phyloP scores from a whole-genome alignment of 64 coral and sea anemone species.

The Dendrophyllia cribrosa region DNA sequence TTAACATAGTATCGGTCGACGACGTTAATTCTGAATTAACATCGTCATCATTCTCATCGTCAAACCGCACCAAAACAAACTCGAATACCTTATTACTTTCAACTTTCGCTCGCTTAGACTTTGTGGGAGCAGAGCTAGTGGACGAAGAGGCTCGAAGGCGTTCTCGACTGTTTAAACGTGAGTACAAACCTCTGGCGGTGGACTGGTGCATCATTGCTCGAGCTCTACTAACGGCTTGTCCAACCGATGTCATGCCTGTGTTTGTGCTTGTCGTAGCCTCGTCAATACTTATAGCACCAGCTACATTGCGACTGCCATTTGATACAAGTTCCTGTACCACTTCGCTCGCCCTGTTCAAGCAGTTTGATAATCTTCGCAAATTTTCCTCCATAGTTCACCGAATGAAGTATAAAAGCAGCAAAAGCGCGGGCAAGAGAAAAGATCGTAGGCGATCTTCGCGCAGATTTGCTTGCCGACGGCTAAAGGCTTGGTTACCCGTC shows the following conservation, averaged over 20 bases:
- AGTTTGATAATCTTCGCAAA: background rate
- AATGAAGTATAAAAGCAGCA: background rate
- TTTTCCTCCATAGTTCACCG: background rate
- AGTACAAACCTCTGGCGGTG: conserved; percentile 36
- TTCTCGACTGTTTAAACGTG: conserved; percentile 36
- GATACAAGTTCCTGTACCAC: conserved; percentile 10
- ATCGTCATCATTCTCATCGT: conserved; percentile 10
- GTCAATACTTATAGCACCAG: background rate
- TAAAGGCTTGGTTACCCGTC: too few relatives aligned
- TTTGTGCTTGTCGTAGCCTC: background rate
- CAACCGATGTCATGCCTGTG: conserved; percentile 8
- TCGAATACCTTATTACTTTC: conserved; percentile 15
- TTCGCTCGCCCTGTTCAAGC: conserved; percentile 17
- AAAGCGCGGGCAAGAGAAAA: conserved; percentile 2
- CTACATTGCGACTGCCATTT: background rate
- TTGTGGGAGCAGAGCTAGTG: background rate
- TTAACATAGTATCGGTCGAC: conserved; percentile 13
- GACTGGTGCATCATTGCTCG: conserved; percentile 38
- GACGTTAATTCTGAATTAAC: background rate
- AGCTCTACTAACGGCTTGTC: conserved; percentile 48
- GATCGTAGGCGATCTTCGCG: too few relatives aligned
- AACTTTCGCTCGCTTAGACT: conserved; percentile 23
- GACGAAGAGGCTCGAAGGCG: conserved; percentile 17
- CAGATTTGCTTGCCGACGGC: too few relatives aligned
- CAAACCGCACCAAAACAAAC: conserved; percentile 17